Conservation (phyloP, 2,113 vertebrate species). For the pig (Sus scrofa) region DNA sequence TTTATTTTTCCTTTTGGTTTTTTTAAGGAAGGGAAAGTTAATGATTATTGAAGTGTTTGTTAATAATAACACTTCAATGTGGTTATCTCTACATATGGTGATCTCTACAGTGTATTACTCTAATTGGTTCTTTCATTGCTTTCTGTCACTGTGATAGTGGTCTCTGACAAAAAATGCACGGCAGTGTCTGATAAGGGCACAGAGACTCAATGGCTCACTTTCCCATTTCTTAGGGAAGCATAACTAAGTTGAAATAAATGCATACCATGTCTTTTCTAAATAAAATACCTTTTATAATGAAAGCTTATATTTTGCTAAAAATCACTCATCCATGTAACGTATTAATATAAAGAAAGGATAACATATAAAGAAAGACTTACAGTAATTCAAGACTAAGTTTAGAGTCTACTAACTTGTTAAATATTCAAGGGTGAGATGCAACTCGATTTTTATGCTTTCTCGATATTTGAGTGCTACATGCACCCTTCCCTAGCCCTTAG, state of each 20-base stretch:
- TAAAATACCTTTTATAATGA: background rate
- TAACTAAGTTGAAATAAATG: background rate
- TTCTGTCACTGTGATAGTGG: background rate
- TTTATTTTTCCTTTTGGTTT: background rate
- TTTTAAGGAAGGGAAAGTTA: slow-evolving; percentile 7
- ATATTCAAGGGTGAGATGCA: background rate
- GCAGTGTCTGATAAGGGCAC: background rate
- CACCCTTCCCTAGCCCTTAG: background rate
- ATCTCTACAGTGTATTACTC: background rate
- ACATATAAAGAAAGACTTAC: background rate
- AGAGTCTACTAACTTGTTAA: background rate
- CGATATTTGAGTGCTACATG: background rate
- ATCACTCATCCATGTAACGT: background rate
- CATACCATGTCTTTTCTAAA: background rate
- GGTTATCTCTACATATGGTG: background rate
- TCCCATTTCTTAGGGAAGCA: background rate
- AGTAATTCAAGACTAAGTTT: background rate
- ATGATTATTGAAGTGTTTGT: background rate
- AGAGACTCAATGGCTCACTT: background rate
- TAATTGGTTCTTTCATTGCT: background rate
- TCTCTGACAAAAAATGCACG: background rate
- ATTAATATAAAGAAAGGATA: background rate
- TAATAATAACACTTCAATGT: background rate
- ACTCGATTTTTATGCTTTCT: slow-evolving; percentile 14
- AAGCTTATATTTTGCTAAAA: slow-evolving; percentile 40